phyloP scores from a whole-genome alignment of 2,113 vertebrate genomes.

The Ahaetulla prasina region DNA sequence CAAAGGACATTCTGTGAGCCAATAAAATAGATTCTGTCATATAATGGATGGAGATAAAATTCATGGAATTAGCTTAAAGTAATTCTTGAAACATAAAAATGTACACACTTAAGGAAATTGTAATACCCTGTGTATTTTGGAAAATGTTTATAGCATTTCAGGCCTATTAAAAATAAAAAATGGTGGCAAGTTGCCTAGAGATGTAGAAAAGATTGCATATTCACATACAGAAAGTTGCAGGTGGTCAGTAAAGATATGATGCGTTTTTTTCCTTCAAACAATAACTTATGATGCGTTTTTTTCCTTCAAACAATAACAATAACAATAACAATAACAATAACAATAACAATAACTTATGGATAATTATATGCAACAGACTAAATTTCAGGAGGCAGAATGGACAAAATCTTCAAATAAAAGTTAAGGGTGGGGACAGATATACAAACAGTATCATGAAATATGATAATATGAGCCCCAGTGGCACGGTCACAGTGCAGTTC shows the following conservation, averaged over 20 bases:
- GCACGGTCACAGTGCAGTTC: too few relatives aligned
- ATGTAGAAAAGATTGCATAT: neutral
- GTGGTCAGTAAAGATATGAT: neutral
- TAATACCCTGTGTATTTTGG: neutral
- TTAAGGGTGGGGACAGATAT: neutral
- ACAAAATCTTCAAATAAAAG: neutral
- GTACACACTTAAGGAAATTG: neutral
- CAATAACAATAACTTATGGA: too few relatives aligned
- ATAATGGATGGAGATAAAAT: neutral
- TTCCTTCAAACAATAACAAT: too few relatives aligned
- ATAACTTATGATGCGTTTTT: too few relatives aligned
- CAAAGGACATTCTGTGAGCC: neutral
- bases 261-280: neutral
- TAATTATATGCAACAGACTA: slow-evolving; percentile 11
- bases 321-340: too few relatives aligned
- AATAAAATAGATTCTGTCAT: neutral
- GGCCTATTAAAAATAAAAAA: neutral
- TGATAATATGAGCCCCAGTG: too few relatives aligned
- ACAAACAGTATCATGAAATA: neutral
- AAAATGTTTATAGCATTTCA: neutral
- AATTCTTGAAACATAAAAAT: neutral
- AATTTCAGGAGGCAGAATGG: slow-evolving; percentile 19
- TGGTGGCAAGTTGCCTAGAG: neutral
- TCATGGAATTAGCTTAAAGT: neutral
- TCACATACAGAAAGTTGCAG: neutral